Conservation (phyloP, 2,113 vertebrate species). For the Verasper variegatus region DNA sequence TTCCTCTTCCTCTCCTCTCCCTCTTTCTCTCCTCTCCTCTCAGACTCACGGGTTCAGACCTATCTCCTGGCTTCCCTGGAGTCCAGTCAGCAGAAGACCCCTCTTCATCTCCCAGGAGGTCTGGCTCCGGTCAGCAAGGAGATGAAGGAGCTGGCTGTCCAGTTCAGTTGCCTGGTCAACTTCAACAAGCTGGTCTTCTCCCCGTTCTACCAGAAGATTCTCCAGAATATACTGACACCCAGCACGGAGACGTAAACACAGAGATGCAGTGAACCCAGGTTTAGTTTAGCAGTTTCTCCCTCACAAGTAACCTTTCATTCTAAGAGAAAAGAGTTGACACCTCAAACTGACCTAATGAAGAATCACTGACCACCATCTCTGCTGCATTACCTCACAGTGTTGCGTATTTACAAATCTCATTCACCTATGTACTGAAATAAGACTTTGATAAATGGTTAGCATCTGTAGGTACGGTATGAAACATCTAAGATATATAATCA, state of each 20-base stretch:
- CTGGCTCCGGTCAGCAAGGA: slow-evolving; percentile 89
- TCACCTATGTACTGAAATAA: no score
- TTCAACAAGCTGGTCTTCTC: slow-evolving; percentile 98
- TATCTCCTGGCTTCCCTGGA: slow-evolving; percentile 89
- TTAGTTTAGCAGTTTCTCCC: not conserved
- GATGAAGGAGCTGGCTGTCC: slow-evolving; percentile 89
- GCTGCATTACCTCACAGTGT: slow-evolving; percentile 30
- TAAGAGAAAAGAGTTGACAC: slow-evolving; percentile 14
- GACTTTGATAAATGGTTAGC: no score
- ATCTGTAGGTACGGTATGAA: no score
- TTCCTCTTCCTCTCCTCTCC: slow-evolving; percentile 12
- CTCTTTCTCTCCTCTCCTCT: slow-evolving; percentile 24
- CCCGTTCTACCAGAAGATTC: slow-evolving; percentile 91
- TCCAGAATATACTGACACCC: slow-evolving; percentile 82
- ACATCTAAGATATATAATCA: no score
- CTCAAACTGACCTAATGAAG: slow-evolving; percentile 12
- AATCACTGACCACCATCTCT: slow-evolving; percentile 12
- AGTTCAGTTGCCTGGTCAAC: slow-evolving; percentile 90
- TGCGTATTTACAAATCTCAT: slow-evolving; percentile 29
- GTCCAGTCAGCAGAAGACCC: slow-evolving; percentile 82
- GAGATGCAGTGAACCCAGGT: not conserved
- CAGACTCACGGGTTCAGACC: slow-evolving; percentile 89
- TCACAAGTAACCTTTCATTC: slow-evolving; percentile 11
- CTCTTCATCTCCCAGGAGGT: slow-evolving; percentile 87
- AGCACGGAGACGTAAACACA: slow-evolving; percentile 46